Evolutionary conservation across 2,797 vertebrate genomes (phyloP).

Genomic region (Enteromius fasciolatus): DNA sequence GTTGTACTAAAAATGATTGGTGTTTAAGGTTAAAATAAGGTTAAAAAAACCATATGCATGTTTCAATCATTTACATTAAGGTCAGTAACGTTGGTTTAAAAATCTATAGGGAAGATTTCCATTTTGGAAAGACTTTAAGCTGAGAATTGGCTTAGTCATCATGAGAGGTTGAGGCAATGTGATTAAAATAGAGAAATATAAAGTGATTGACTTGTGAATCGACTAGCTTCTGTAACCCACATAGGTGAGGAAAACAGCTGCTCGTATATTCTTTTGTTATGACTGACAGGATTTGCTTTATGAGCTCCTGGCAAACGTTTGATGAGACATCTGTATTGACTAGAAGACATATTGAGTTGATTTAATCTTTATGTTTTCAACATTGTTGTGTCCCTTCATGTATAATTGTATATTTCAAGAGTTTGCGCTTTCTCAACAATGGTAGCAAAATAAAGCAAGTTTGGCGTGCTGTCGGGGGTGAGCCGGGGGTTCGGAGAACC

Average conservation of each 20-base stretch:
- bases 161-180: neutral
- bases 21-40: neutral
- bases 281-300: slow-evolving; percentile 1
- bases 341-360: neutral
- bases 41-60: neutral
- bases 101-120: neutral
- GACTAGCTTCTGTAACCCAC: neutral
- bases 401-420: neutral
- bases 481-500: no score
- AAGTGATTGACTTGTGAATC: neutral
- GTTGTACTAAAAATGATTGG: neutral
- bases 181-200: neutral
- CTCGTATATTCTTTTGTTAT: slow-evolving; percentile 2
- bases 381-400: neutral
- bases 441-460: no score
- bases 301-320: neutral
- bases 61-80: neutral
- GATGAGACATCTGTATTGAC: neutral
- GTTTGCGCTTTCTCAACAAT: no score
- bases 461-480: no score
- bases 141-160: neutral
- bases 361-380: neutral
- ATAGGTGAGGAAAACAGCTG: neutral
- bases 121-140: neutral
- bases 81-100: neutral